Base-by-base conservation (phyloP, 2,797 vertebrate species). In the Phrynocephalus vlangalii region DNA sequence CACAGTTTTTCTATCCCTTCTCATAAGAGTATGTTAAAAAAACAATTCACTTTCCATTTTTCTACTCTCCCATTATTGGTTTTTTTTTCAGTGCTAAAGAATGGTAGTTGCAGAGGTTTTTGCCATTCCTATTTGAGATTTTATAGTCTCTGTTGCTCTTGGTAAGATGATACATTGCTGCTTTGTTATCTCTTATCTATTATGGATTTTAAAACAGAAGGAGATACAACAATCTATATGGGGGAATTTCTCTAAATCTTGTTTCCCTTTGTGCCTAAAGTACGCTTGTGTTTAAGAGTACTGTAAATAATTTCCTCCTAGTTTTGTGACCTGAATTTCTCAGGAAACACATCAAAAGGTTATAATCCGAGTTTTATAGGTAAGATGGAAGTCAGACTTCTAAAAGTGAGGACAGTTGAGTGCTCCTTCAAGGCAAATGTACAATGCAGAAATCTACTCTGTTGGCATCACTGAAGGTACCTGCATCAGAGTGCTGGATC, bases 371-470 rank as follows among this genome's bases (percentile, higher is more conserved):
- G 7, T 52, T 52, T 52, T 52, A 52, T 52, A 52, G 52, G 52
- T 52, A n/a, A 24, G 84, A 15, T 30, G 44, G 66, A 68, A 82
- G 7, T 13, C 56, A 63, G 63, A 67, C 15, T 79, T 30, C 66
- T 88, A 78, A 82, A 77, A 78, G 77, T 88, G 73, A n/a, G 28
- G 15, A 38, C 67, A 48, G 48, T 15, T 77, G 63, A 13, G 7
- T 85, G 71, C 85, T 79, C 68, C 82, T 56, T 67, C 15, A 22
- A 86, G 75, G 77, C 6, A 16, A 80, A 87, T 88, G 30, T 60
- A 82, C 52, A n/a, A 18, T 87, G 91, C 73, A 84, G 16, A 52
- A 71, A 50, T 7, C 70, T 33, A 13, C 9, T 79, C 33, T 56
- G 68, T 76, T 80, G 30, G 52, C 77, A 80, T 79, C 44, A 56